Base-by-base conservation (phyloP, 2,113 vertebrate genomes). In the Acanthisitta chloris region DNA sequence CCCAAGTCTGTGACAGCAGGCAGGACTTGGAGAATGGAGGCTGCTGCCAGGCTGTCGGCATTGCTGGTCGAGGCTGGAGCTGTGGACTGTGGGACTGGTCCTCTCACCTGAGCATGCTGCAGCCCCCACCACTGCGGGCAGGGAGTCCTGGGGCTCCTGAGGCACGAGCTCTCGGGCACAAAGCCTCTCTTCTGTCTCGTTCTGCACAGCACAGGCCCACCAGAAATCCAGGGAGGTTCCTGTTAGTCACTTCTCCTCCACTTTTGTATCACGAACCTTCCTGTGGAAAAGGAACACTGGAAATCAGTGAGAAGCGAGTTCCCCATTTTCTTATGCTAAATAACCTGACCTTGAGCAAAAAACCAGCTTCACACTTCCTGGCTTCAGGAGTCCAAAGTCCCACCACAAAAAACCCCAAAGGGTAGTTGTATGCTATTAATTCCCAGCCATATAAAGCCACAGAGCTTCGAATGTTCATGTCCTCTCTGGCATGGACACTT, bases 391-490 rank as follows among this genome's bases (percentile, higher is more conserved):
- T 26, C 38, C 38, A 26, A 64, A n/a, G 42, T 42, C 24, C 46
- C 54, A 64, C 18, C 40, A 34, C 19, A 21, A 73, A 48, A 36
- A 61, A 6, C 17, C 8, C 12, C 49, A 73, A 29, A 8, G 11
- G 18, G 23, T 29, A 48, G 54, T 26, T 73, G 36, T 57, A 1
- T 14, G 64, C 15, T 17, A 38, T 23, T 36, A 7, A 67, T 64
- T 81, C 84, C 58, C 40, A 77, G 58, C 21, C 34, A 61, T 40
- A 85, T 90, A 95, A 96, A 95, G 78, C 62, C 78, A 62, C 10
- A 42, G 76, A 58, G 81, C 91, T 95, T 94, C 76, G 81, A 93
- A 76, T 79, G 84, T 90, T 90, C 91, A 73, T 92, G 89, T 77
- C 81, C 77, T 74, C 51, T 84, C 79, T 90, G 54, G 43, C 91